Conservation (phyloP, 2,113 vertebrate genomes). For the Dromaius novaehollandiae region DNA sequence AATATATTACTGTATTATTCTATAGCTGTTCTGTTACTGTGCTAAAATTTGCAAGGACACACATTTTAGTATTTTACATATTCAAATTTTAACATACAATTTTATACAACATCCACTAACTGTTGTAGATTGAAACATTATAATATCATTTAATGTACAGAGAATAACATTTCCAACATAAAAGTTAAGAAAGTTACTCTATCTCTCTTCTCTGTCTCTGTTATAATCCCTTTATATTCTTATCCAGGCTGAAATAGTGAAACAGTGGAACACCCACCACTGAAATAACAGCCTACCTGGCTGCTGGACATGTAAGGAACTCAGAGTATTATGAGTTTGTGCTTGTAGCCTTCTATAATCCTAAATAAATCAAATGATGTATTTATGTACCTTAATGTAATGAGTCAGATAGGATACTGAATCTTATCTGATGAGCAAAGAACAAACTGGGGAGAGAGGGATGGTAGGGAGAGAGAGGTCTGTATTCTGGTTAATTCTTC, state of each 20-base stretch:
- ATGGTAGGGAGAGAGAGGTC: neutral
- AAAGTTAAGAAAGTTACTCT: neutral
- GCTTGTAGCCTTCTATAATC: neutral
- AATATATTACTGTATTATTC: neutral
- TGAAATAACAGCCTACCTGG: neutral
- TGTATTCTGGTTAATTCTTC: neutral
- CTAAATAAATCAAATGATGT: neutral
- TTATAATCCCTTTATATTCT: neutral
- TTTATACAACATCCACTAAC: neutral
- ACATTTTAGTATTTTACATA: neutral
- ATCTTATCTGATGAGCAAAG: neutral
- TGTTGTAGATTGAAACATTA: neutral
- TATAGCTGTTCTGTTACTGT: neutral
- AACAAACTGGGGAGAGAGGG: neutral
- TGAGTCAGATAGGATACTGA: neutral
- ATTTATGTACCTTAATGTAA: neutral
- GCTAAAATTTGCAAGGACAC: neutral
- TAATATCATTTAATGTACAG: neutral
- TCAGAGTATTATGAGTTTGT: neutral
- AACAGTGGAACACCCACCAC: neutral
- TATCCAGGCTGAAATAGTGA: neutral
- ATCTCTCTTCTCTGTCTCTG: neutral
- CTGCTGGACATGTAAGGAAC: neutral
- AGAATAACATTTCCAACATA: neutral
- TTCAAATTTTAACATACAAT: neutral